Evolutionary conservation across 2,797 vertebrate species (phyloP).

Genomic region (Peromyscus aztecus): DNA sequence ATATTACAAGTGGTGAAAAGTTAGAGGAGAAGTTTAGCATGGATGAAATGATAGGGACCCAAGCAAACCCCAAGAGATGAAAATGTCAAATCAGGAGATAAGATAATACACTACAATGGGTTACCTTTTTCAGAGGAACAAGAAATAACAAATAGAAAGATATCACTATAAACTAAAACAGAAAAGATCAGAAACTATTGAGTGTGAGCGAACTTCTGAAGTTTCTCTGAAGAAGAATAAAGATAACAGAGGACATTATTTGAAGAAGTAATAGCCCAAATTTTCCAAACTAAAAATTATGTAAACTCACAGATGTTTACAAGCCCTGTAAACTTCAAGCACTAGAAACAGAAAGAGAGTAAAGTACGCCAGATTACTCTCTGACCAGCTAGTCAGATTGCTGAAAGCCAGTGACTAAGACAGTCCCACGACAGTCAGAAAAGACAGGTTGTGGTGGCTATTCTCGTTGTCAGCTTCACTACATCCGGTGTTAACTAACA

Average conservation of each 20-base stretch:
- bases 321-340: not conserved
- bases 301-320: not conserved
- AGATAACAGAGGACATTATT: not conserved
- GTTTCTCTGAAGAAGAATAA: not conserved
- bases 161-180: not conserved
- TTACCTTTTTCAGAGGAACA: not conserved
- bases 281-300: slow-evolving; percentile 41
- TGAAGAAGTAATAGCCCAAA: not conserved
- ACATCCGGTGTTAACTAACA: not conserved
- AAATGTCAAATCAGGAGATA: not conserved
- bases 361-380: not conserved
- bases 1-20: not conserved
- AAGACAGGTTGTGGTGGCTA: not conserved
- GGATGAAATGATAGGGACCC: not conserved
- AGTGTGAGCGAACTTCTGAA: not conserved
- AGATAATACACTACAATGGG: not conserved
- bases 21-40: not conserved
- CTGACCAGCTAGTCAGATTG: not conserved
- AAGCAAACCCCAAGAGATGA: not conserved
- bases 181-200: not conserved
- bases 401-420: not conserved
- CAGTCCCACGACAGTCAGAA: not conserved
- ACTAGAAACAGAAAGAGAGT: slow-evolving; percentile 4
- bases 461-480: not conserved
- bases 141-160: not conserved